Percentiles rank a stretch among this genome's conserved stretches.
Evolutionary conservation across 2,797 vertebrate species (phyloP).

Genomic region (Cetoscarus ocellatus): DNA sequence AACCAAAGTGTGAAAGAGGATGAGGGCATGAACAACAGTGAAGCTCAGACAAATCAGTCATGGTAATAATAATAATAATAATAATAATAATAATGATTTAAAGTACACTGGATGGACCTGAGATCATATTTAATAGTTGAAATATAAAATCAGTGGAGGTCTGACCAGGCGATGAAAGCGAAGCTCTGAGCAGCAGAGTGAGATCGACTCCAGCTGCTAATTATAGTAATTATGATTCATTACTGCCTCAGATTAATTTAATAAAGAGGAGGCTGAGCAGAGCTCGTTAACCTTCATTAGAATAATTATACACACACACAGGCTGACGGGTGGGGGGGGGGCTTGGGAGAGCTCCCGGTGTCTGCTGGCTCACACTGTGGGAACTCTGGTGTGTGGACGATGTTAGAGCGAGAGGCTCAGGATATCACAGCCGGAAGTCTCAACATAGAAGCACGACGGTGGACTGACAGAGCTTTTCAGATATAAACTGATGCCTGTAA

Average conservation of each 20-base stretch:
- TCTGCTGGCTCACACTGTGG: constrained; percentile 31
- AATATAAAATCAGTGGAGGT: not conserved
- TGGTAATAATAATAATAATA: no score
- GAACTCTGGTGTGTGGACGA: constrained; percentile 20
- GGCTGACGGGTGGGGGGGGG: not conserved
- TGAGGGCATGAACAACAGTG: no score
- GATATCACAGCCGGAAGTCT: no score
- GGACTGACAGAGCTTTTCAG: no score
- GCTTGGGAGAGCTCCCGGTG: constrained; percentile 25
- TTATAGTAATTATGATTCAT: constrained; percentile 97
- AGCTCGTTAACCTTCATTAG: constrained; percentile 97
- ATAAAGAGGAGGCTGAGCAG: constrained; percentile 91
- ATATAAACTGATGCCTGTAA: no score
- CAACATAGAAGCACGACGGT: no score
- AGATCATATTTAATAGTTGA: no score
- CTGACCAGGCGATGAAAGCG: constrained; percentile 16
- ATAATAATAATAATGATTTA: no score
- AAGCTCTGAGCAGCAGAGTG: constrained; percentile 32
- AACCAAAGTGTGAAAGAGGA: no score
- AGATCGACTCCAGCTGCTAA: constrained; percentile 86
- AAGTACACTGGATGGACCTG: not conserved
- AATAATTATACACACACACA: constrained; percentile 83
- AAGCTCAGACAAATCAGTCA: no score
- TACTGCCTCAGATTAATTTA: constrained; percentile 93
- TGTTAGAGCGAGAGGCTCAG: not conserved